Evolutionary conservation across 2,888 invertebrate species (phyloP).

Genomic region (Rhamnusium bicolor): DNA sequence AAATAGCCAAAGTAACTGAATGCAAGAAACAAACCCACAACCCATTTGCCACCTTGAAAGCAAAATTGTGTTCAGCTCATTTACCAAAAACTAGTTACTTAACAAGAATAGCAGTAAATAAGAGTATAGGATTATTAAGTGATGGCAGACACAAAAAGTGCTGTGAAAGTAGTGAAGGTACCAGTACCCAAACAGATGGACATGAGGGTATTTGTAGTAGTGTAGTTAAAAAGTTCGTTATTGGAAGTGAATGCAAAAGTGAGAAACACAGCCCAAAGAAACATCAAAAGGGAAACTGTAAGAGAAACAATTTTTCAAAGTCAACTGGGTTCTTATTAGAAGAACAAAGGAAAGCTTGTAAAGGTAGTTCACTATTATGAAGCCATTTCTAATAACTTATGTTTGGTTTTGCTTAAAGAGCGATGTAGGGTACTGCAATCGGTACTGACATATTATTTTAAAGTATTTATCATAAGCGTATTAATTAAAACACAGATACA

Average conservation of each 20-base stretch:
- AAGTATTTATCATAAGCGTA: too few species aligned
- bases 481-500: too few species aligned
- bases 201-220: conserved; percentile 27
- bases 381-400: background rate
- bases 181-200: conserved; percentile 25
- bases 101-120: conserved; percentile 69
- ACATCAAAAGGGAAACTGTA: conserved; percentile 57
- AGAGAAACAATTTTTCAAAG: conserved; percentile 65
- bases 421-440: too few species aligned
- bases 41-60: conserved; percentile 69
- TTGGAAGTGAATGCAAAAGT: conserved; percentile 61
- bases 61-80: conserved; percentile 71
- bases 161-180: conserved; percentile 53
- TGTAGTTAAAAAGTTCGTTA: conserved; percentile 49
- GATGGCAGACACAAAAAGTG: conserved; percentile 61
- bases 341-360: conserved; percentile 60
- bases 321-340: conserved; percentile 68
- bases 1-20: conserved; percentile 66
- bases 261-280: conserved; percentile 65
- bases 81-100: conserved; percentile 69
- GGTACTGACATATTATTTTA: too few species aligned
- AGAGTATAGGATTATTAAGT: conserved; percentile 68
- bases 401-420: background rate
- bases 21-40: conserved; percentile 66
- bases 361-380: conserved; percentile 40